phyloP scores from a whole-genome alignment of 2,888 invertebrate genomes.

The Minunthozetes semirufus region DNA sequence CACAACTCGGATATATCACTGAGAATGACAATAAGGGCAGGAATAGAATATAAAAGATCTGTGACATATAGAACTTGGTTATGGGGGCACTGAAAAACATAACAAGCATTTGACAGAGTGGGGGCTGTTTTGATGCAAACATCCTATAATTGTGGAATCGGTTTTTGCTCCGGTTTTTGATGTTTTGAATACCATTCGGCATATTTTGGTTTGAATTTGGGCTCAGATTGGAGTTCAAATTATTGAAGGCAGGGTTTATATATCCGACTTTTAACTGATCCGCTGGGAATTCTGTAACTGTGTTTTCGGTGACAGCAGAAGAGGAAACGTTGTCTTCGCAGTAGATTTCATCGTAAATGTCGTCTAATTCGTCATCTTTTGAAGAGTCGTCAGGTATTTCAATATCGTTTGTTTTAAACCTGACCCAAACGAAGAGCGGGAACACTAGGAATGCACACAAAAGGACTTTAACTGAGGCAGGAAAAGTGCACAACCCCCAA shows the following conservation, averaged over 20 bases:
- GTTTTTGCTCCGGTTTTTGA: neutral
- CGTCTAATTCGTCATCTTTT: constrained; percentile 28
- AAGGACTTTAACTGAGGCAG: constrained; percentile 47
- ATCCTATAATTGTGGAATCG: constrained; percentile 3
- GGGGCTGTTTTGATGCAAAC: constrained; percentile 43
- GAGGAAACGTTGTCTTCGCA: neutral
- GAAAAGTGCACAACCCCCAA: constrained; percentile 46
- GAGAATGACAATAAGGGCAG: constrained; percentile 44
- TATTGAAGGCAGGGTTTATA: neutral
- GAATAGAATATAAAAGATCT: constrained; percentile 45
- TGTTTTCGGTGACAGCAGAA: neutral
- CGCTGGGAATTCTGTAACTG: neutral
- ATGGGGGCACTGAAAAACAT: constrained; percentile 49
- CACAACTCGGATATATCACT: constrained; percentile 48
- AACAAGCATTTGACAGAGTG: constrained; percentile 45
- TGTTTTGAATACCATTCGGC: neutral
- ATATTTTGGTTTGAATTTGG: no score
- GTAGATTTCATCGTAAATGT: constrained; percentile 29
- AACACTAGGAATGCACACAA: constrained; percentile 48
- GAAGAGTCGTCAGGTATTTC: neutral
- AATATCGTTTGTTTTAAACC: constrained; percentile 41
- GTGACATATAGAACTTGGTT: constrained; percentile 50
- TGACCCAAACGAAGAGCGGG: constrained; percentile 48
- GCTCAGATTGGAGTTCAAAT: no score
- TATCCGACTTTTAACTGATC: neutral